Conservation (phyloP, 2,888 invertebrate species). For the Orthosia gothica region DNA sequence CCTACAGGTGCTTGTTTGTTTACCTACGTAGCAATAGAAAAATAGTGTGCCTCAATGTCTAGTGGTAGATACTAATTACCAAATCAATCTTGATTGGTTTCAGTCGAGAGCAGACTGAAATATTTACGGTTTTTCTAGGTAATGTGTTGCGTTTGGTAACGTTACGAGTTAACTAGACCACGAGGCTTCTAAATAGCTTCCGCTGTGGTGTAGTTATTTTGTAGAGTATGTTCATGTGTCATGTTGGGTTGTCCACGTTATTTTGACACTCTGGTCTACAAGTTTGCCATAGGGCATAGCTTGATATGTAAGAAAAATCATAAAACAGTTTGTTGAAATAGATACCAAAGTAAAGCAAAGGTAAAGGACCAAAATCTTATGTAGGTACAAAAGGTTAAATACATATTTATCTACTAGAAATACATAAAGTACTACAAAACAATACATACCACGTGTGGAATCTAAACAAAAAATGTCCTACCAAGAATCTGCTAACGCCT, state of each 20-base stretch:
- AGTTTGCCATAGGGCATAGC: too few relatives aligned
- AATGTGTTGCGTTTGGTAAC: slow-evolving; percentile 3
- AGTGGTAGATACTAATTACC: slow-evolving; percentile 37
- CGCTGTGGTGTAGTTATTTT: neutral
- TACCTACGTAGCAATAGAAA: slow-evolving; percentile 30
- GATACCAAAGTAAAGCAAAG: neutral
- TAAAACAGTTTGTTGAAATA: neutral
- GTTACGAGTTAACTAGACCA: slow-evolving; percentile 10
- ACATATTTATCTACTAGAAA: neutral
- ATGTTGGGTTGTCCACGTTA: neutral
- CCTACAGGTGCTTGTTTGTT: slow-evolving; percentile 44
- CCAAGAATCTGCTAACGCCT: slow-evolving; percentile 52
- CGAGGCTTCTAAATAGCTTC: slow-evolving; percentile 1
- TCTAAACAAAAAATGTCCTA: neutral
- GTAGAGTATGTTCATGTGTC: neutral
- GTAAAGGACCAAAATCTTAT: neutral
- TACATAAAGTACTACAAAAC: neutral
- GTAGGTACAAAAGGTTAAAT: neutral
- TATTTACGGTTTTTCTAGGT: slow-evolving; percentile 44
- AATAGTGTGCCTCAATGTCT: slow-evolving; percentile 47
- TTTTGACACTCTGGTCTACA: neutral
- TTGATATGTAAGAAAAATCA: neutral
- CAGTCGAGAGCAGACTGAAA: slow-evolving; percentile 26
- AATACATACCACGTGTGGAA: slow-evolving; percentile 36
- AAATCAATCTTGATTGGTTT: slow-evolving; percentile 25